Percentiles rank a stretch among this genome's conserved stretches.
Evolutionary conservation across 2,797 vertebrate genomes (phyloP).

Genomic region (Danio jaintianensis): DNA sequence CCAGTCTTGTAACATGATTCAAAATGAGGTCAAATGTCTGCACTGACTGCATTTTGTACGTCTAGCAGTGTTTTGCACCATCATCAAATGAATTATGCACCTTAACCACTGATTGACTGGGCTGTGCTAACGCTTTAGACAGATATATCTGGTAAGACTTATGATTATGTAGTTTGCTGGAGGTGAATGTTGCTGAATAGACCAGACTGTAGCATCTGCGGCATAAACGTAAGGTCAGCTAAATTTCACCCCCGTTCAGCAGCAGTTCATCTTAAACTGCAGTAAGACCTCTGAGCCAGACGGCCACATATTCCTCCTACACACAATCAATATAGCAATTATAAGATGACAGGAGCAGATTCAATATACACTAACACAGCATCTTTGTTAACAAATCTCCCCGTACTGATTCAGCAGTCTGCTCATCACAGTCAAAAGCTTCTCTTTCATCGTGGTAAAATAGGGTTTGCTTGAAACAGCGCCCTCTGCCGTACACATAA

Average conservation of each 20-base stretch:
- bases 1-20: not conserved
- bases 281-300: slow-evolving; percentile 19
- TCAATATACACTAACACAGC: slow-evolving; percentile 46
- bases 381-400: slow-evolving; percentile 43
- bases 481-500: slow-evolving; percentile 37
- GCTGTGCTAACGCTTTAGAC: not conserved
- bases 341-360: slow-evolving; percentile 43
- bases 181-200: slow-evolving; percentile 40
- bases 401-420: slow-evolving; percentile 38
- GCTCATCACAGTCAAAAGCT: not conserved
- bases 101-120: not conserved
- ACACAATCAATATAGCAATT: slow-evolving; percentile 48
- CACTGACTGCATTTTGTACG: not conserved
- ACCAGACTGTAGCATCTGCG: slow-evolving; percentile 46
- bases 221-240: slow-evolving; percentile 66
- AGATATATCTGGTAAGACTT: not conserved
- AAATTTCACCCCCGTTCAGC: slow-evolving; percentile 69
- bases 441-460: not conserved
- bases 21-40: slow-evolving; percentile 11
- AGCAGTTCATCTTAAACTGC: slow-evolving; percentile 58
- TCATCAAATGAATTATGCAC: not conserved
- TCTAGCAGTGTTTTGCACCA: slow-evolving; percentile 3
- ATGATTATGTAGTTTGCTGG: slow-evolving; percentile 17
- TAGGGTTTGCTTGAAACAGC: not conserved
- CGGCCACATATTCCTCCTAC: slow-evolving; percentile 31